phyloP scores from a whole-genome alignment of 1,140 invertebrate genomes.

The Drosophila bocki region DNA sequence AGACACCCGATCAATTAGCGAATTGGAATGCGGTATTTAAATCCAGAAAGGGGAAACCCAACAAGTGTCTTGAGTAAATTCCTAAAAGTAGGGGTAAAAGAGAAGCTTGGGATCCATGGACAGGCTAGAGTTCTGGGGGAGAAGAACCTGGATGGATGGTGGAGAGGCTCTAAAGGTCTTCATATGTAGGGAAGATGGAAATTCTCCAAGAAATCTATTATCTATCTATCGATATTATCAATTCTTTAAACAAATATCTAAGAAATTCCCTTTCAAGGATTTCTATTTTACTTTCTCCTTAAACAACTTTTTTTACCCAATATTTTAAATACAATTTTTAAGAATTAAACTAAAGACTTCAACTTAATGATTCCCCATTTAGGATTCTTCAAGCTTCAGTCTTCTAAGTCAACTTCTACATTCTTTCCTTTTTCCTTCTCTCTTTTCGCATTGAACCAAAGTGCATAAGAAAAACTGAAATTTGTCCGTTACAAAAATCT shows the following conservation, averaged over 20 bases:
- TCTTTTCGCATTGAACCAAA: constrained; percentile 17
- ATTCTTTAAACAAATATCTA: neutral
- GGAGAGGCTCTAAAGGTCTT: neutral
- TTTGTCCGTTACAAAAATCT: constrained; percentile 84
- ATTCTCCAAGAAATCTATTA: no score
- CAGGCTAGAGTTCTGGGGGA: neutral
- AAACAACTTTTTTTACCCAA: neutral
- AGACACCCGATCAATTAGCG: constrained; percentile 46
- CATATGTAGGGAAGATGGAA: neutral
- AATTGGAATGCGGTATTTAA: constrained; percentile 47
- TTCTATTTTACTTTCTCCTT: neutral
- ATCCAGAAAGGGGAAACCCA: constrained; percentile 1
- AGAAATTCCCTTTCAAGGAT: neutral
- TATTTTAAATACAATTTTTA: neutral
- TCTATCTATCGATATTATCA: no score
- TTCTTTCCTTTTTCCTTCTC: constrained; percentile 12
- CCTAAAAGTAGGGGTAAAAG: neutral
- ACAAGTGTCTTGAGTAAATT: constrained; percentile 1
- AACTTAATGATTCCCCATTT: neutral
- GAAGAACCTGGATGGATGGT: neutral
- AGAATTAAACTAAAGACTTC: neutral
- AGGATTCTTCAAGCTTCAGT: neutral
- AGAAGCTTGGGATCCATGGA: neutral
- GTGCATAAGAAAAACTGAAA: constrained; percentile 66
- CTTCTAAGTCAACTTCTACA: constrained; percentile 13